A percentile compares a stretch with the other conserved stretches of the same genome.
Conservation (phyloP, 2,797 vertebrate species). For the Oryzias dopingdopingensis region DNA sequence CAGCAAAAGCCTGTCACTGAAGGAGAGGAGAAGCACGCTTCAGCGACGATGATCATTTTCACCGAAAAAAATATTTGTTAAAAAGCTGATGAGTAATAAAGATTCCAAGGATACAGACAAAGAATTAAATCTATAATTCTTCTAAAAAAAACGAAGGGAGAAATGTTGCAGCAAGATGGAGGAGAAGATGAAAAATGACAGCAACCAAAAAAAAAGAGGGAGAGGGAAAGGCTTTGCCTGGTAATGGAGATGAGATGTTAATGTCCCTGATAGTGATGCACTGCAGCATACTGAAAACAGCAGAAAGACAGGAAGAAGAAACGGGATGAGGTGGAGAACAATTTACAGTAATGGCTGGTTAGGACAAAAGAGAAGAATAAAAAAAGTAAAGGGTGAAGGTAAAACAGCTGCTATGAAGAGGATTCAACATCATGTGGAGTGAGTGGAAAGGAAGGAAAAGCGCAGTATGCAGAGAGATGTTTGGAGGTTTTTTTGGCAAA, state of each 20-base stretch:
- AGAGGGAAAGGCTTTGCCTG: conserved; percentile 36
- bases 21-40: conserved; percentile 13
- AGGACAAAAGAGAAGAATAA: conserved; percentile 15
- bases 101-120: conserved; percentile 4
- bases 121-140: conserved; percentile 10
- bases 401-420: neutral
- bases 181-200: conserved; percentile 15
- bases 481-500: no score
- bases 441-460: neutral
- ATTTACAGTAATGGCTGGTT: conserved; percentile 24
- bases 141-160: conserved; percentile 5
- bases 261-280: conserved; percentile 69
- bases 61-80: neutral
- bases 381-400: neutral
- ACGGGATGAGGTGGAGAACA: conserved; percentile 22
- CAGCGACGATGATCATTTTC: conserved; percentile 33
- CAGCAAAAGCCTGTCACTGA: conserved; percentile 40
- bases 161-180: conserved; percentile 12
- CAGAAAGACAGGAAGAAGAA: conserved; percentile 37
- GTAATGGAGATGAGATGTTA: conserved; percentile 73
- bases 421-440: neutral
- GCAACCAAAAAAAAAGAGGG: conserved; percentile 26
- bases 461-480: no score
- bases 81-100: neutral
- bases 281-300: conserved; percentile 68